phyloP scores from a whole-genome alignment of 2,797 vertebrate genomes.

The Vireo griseus region DNA sequence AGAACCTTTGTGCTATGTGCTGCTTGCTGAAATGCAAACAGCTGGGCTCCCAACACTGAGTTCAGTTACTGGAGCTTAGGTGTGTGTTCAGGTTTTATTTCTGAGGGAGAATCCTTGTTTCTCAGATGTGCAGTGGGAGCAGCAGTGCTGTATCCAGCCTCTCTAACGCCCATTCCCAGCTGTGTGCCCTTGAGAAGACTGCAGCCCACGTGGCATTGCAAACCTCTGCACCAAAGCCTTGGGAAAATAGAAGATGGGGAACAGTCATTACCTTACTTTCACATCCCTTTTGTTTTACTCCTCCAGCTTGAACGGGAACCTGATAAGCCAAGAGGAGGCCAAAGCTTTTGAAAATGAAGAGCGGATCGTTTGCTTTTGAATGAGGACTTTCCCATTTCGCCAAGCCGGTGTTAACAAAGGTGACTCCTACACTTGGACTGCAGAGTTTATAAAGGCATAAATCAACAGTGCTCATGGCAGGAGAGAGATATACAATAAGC shows the following conservation, averaged over 20 bases:
- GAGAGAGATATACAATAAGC: neutral
- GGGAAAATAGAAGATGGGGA: neutral
- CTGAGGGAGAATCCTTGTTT: neutral
- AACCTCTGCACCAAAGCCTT: neutral
- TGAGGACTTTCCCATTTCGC: neutral
- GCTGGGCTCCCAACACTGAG: accelerated
- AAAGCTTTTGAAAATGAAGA: conserved; percentile 69
- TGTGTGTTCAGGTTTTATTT: neutral
- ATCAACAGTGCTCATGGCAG: neutral
- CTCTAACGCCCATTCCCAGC: accelerated
- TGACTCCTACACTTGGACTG: neutral
- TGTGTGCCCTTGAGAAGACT: accelerated
- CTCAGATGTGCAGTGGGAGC: accelerated
- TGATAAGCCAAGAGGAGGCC: conserved; percentile 69
- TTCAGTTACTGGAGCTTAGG: neutral
- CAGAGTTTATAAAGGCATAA: neutral
- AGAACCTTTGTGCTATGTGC: neutral
- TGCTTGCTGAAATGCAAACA: neutral
- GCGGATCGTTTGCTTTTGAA: conserved; percentile 72
- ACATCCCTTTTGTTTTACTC: neutral
- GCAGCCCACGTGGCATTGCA: neutral
- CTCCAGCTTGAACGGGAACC: conserved; percentile 72
- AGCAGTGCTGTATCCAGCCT: neutral
- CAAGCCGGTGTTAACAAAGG: neutral
- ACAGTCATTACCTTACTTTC: neutral